Evolutionary conservation across 2,888 invertebrate species (phyloP), one percentile per base, ranked within the genome.

Genomic region (Drosophila villosipedis): DNA sequence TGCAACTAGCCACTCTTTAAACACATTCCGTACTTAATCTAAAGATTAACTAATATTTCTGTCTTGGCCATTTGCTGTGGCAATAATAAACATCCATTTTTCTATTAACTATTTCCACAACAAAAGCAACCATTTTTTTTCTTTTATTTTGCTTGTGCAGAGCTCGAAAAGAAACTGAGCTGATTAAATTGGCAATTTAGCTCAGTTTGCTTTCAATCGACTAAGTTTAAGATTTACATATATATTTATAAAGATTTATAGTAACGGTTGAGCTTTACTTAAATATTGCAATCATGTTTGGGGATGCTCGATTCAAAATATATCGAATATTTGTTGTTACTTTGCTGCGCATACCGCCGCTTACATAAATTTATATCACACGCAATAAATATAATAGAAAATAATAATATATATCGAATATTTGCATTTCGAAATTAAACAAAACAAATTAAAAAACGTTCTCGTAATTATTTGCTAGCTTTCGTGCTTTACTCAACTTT

Each of bases 341-440:
- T 58, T 70, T 82, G 70, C 76, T 68, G 76, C 55, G 71, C 47
- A 64, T 59, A 55, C 58, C 67, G 82, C 67, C 65, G 63, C 78
- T 59, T 83, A 81, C 80, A 91, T 87, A 82, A 91, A 82, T 87
- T 84, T 91, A 88, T 88, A 88, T 88, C 87, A 88, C 87, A 88
- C 87, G 89, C 87, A 87, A 91, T 91, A 87, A 91, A 89, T 88
- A 91, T 73, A 78, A 60, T 80, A 80, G 66, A 19, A 61, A 75
- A 75, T 60, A 75, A 79, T 41, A 75, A 25, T 53, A 52, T 71
- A 43, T 58, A 57, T 58, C 22, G 28, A 47, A 54, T 49, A 33
- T 60, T 39, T 33, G 22, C 19, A 25, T 41, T 37, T 52, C 59
- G 53, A 79, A 82, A 71, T 70, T 31, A 76, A 70, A 66, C 47